These are phyloP conservation scores for Periophthalmus modestus DNA, from an alignment of 2,113 vertebrate species.

Conservation along the genomic window DNA sequence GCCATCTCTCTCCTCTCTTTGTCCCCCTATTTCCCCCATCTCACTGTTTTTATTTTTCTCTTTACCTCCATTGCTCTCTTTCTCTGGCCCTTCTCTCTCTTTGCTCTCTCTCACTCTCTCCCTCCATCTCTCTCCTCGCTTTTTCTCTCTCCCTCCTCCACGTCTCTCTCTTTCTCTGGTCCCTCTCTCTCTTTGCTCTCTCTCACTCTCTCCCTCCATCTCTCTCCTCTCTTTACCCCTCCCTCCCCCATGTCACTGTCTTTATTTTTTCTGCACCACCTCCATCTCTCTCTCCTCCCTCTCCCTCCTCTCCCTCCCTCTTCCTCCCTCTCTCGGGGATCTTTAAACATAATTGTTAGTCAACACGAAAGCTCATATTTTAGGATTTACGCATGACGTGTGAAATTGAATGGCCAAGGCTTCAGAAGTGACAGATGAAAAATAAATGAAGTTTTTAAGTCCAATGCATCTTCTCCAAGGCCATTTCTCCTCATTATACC, in stretches of 20 bases:
- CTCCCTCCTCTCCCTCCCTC: not conserved
- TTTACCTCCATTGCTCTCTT: not conserved
- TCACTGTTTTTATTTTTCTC: not conserved
- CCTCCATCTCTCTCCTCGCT: no score
- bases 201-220: not conserved
- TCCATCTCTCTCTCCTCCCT: not conserved
- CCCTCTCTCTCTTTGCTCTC: not conserved
- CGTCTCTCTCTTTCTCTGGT: not conserved
- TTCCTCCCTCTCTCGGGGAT: slow-evolving; percentile 7
- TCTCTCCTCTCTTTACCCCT: no score
- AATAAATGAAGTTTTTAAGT: slow-evolving; percentile 8
- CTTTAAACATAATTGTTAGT: slow-evolving; percentile 28
- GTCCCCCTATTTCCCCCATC: not conserved
- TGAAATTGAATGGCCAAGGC: not conserved
- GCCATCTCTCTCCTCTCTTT: not conserved
- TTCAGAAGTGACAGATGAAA: slow-evolving; percentile 2
- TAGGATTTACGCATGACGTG: slow-evolving; percentile 20
- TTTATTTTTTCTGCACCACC: no score
- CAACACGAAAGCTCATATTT: slow-evolving; percentile 46
- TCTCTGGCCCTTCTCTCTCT: not conserved
- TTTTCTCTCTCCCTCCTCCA: not conserved
- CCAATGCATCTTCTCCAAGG: not conserved
- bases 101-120: not conserved
- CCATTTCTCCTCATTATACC: slow-evolving; percentile 1
- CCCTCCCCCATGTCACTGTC: not conserved